phyloP scores from a whole-genome alignment of 2,888 invertebrate genomes.

The Trissoscelio sp. region DNA sequence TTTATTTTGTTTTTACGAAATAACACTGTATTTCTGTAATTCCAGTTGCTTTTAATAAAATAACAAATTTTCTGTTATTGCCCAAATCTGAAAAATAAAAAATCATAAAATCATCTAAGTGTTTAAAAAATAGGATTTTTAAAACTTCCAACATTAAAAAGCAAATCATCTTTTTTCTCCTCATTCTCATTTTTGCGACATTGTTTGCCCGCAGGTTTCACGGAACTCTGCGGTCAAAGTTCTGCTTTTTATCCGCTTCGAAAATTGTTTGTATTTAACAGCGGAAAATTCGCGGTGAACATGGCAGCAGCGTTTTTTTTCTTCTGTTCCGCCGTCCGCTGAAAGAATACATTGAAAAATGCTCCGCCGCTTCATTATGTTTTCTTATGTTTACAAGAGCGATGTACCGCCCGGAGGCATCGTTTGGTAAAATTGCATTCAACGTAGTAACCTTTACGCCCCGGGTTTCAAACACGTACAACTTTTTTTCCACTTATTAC shows the following conservation, averaged over 20 bases:
- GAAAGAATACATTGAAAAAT: constrained; percentile 34
- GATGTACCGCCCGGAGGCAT: constrained; percentile 59
- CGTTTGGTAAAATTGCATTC: constrained; percentile 66
- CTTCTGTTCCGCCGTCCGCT: not conserved
- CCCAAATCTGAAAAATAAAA: too few species aligned
- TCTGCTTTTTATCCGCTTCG: constrained; percentile 5
- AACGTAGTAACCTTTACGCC: constrained; percentile 56
- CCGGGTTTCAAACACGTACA: constrained; percentile 40
- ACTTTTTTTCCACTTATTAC: constrained; percentile 62
- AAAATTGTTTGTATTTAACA: constrained; percentile 31
- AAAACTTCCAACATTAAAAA: too few species aligned
- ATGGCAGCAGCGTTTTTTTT: not conserved
- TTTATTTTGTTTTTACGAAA: too few species aligned
- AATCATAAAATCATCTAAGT: too few species aligned
- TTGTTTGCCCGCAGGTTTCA: not conserved
- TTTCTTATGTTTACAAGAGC: constrained; percentile 57
- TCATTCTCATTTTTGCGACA: not conserved
- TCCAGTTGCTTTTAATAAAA: too few species aligned
- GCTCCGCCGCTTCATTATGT: constrained; percentile 54
- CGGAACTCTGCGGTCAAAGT: constrained; percentile 7
- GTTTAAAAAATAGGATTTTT: too few species aligned
- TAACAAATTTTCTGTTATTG: too few species aligned
- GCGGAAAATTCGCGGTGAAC: constrained; percentile 30
- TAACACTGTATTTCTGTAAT: too few species aligned
- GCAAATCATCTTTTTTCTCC: not conserved